A percentile compares a stretch with the other conserved stretches of the same genome.
These are phyloP conservation scores for Thrips palmi DNA, from an alignment of 1,140 invertebrate species.

Conservation along the genomic window DNA sequence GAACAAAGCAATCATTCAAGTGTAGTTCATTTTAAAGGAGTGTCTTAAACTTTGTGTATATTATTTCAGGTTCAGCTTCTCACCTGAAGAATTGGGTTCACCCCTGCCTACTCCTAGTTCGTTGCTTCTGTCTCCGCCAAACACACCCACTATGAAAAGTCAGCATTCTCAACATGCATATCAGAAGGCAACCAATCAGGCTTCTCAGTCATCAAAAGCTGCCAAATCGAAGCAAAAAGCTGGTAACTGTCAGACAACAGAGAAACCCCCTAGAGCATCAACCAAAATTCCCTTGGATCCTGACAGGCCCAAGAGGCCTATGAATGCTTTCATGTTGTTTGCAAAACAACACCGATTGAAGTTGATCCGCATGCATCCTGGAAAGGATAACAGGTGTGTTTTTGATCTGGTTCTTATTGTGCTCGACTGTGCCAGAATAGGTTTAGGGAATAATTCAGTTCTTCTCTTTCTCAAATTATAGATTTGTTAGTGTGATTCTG, in stretches of 20 bases:
- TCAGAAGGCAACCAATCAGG: too few species aligned
- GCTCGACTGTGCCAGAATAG: background rate
- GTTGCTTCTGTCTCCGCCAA: slow-evolving; percentile 14
- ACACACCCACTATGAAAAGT: slow-evolving; percentile 14
- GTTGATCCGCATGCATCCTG: slow-evolving; percentile 32
- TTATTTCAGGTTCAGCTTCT: slow-evolving; percentile 15
- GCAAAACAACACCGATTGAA: slow-evolving; percentile 30
- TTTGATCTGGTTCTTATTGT: slow-evolving; percentile 1
- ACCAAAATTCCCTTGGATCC: background rate
- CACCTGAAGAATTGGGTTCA: slow-evolving; percentile 13
- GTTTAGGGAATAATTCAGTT: too few species aligned
- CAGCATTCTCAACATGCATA: too few species aligned
- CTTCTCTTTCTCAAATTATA: slow-evolving; percentile 14
- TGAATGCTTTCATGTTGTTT: slow-evolving; percentile 40
- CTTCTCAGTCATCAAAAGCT: too few species aligned
- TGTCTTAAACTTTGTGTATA: background rate
- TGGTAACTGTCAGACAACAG: too few species aligned
- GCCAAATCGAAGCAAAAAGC: too few species aligned
- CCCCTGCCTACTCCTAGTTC: background rate
- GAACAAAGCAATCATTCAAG: background rate
- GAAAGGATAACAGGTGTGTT: slow-evolving; percentile 34
- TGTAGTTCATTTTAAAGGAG: background rate
- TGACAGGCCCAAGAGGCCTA: slow-evolving; percentile 24
- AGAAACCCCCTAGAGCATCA: too few species aligned
- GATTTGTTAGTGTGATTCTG: slow-evolving; percentile 33